Percentiles rank a stretch among this genome's conserved stretches.
phyloP scores from a whole-genome alignment of 2,797 vertebrate genomes.

The Poecilia wingei region DNA sequence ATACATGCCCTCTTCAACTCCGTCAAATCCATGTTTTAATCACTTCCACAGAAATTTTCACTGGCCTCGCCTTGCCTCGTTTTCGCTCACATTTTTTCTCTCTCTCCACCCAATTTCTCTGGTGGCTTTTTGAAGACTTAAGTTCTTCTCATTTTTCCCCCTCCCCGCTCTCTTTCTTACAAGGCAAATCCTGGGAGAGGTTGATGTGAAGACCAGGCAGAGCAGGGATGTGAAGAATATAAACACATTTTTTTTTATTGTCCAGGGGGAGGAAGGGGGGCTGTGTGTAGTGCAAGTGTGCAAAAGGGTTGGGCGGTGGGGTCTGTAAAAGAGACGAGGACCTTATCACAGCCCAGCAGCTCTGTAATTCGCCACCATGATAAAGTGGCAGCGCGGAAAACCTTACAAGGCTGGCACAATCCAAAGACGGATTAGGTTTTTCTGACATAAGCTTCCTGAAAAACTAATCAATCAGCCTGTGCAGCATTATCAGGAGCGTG shows the following conservation, averaged over 20 bases:
- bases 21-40: conserved; percentile 73
- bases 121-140: conserved; percentile 69
- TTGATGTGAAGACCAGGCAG: conserved; percentile 83
- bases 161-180: conserved; percentile 49
- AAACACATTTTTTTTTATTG: conserved; percentile 89
- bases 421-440: conserved; percentile 94
- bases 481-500: conserved; percentile 88
- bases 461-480: conserved; percentile 95
- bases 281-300: conserved; percentile 33
- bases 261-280: conserved; percentile 72
- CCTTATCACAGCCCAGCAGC: conserved; percentile 96
- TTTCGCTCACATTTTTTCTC: conserved; percentile 51
- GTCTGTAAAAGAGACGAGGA: conserved; percentile 83
- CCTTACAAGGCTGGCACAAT: conserved; percentile 93
- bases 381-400: conserved; percentile 90
- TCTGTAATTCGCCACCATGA: conserved; percentile 90
- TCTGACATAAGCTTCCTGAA: conserved; percentile 96
- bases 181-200: conserved; percentile 78
- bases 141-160: conserved; percentile 49
- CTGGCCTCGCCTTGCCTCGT: conserved; percentile 47
- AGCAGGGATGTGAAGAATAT: conserved; percentile 85
- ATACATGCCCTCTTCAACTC: conserved; percentile 65
- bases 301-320: conserved; percentile 68
- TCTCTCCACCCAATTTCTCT: conserved; percentile 58
- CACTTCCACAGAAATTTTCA: conserved; percentile 65